Conservation (phyloP, 1,140 invertebrate species). For the Drosophila pallidifrons region DNA sequence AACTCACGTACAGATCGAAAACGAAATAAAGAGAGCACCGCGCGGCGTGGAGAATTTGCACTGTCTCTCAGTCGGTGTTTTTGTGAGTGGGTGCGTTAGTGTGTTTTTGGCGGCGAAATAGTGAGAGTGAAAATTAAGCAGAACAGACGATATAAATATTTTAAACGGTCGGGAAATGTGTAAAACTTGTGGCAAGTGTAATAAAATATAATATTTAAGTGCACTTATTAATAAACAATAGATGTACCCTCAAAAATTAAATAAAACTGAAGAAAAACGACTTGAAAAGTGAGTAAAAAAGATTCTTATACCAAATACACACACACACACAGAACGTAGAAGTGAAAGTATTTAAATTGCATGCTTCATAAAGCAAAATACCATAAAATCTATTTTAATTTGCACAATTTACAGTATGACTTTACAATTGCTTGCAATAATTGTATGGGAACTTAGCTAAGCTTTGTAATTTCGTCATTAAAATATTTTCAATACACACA, state of each 20-base stretch:
- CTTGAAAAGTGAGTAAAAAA: background rate
- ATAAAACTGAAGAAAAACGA: background rate
- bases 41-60: background rate
- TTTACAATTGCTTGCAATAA: no score
- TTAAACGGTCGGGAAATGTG: background rate
- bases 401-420: no score
- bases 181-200: background rate
- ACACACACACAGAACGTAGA: background rate
- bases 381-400: no score
- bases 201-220: background rate
- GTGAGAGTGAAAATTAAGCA: slow-evolving; percentile 18
- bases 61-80: background rate
- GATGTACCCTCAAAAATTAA: background rate
- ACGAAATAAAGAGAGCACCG: slow-evolving; percentile 37
- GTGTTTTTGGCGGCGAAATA: slow-evolving; percentile 22
- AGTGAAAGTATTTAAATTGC: no score
- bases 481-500: no score
- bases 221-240: background rate
- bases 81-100: background rate
- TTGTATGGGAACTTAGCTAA: no score
- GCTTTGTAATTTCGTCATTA: no score
- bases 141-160: slow-evolving; percentile 10
- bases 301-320: background rate
- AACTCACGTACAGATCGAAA: slow-evolving; percentile 34
- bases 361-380: no score